Conservation (phyloP, 2,113 vertebrate genomes). For the Indicator indicator region DNA sequence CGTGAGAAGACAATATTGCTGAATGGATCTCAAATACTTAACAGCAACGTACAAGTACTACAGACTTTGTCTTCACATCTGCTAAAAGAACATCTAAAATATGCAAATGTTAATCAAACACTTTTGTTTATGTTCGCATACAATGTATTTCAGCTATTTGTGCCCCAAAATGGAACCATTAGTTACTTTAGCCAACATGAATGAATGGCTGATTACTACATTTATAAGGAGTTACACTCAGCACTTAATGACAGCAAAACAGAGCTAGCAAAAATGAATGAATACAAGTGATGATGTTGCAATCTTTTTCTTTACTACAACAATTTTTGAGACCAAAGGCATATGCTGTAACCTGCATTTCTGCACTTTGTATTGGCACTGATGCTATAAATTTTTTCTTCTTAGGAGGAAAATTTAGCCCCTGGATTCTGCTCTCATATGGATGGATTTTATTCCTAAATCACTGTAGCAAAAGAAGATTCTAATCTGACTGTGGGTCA, state of each 20-base stretch:
- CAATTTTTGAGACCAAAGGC: constrained; percentile 1
- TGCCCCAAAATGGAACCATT: constrained; percentile 9
- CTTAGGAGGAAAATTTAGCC: constrained; percentile 4
- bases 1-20: not conserved
- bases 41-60: not conserved
- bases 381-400: not conserved
- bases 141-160: constrained; percentile 15
- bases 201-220: constrained; percentile 47
- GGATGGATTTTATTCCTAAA: not conserved
- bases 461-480: not conserved
- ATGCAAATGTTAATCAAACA: constrained; percentile 62
- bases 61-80: constrained; percentile 35
- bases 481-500: not conserved
- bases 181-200: constrained; percentile 18
- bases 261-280: constrained; percentile 34
- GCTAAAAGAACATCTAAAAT: constrained; percentile 21
- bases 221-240: constrained; percentile 17
- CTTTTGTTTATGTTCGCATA: constrained; percentile 54
- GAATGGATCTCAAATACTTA: not conserved
- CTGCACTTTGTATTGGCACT: not conserved
- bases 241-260: constrained; percentile 14
- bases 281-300: constrained; percentile 28
- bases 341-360: constrained; percentile 16
- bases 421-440: not conserved
- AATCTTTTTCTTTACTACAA: constrained; percentile 23